These are phyloP conservation scores for Antitype chi DNA, from an alignment of 2,888 invertebrate species.

Conservation along the genomic window DNA sequence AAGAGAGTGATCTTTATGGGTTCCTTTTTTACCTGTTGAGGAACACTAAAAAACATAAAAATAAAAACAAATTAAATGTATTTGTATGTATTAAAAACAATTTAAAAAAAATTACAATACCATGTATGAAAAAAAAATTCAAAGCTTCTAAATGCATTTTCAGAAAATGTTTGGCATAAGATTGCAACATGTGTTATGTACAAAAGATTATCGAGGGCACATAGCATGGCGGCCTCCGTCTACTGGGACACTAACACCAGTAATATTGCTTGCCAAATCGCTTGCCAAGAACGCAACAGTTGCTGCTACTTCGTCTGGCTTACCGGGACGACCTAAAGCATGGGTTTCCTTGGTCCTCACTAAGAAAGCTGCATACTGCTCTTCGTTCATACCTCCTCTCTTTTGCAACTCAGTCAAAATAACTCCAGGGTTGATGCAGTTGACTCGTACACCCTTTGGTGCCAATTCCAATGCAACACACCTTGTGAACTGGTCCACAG, in stretches of 20 bases:
- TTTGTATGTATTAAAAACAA: conserved; percentile 16
- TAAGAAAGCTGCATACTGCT: conserved; percentile 95
- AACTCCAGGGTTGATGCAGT: conserved; percentile 98
- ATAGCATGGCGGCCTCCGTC: conserved; percentile 98
- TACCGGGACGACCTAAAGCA: conserved; percentile 96
- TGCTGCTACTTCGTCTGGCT: conserved; percentile 96
- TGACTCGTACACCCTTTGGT: conserved; percentile 95
- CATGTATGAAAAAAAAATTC: conserved; percentile 11
- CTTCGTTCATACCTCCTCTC: conserved; percentile 95
- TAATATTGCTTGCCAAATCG: conserved; percentile 96
- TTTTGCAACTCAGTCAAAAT: conserved; percentile 96
- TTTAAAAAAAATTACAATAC: conserved; percentile 25
- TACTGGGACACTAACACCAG: conserved; percentile 96
- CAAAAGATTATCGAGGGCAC: conserved; percentile 94
- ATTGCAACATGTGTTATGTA: neutral
- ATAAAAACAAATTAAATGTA: neutral
- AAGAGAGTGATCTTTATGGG: too few relatives aligned
- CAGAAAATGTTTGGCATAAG: neutral
- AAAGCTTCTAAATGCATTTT: conserved; percentile 39
- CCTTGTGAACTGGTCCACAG: conserved; percentile 98
- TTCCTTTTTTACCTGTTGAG: neutral
- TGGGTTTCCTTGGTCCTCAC: conserved; percentile 96
- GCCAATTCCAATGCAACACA: conserved; percentile 97
- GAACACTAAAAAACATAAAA: neutral
- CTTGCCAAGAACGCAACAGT: conserved; percentile 98